Conservation (phyloP, 2,888 invertebrate species). For the Andrena hattorfiana region DNA sequence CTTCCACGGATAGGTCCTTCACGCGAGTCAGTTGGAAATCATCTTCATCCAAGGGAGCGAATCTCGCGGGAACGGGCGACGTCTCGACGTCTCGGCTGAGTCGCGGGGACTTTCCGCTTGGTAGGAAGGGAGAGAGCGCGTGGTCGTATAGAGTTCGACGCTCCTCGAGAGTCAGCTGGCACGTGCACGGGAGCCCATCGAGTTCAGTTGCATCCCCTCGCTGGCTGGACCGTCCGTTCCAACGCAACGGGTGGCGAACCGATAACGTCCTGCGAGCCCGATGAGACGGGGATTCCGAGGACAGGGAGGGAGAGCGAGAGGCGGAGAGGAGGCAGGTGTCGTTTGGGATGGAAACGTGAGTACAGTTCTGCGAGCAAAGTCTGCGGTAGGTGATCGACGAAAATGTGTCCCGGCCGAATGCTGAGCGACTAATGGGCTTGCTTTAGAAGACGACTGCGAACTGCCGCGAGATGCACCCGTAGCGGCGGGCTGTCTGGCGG, state of each 20-base stretch:
- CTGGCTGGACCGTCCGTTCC: not conserved
- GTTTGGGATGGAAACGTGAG: not conserved
- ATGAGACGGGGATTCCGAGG: too few relatives aligned
- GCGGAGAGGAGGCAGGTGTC: not conserved
- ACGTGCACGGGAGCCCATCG: constrained; percentile 62
- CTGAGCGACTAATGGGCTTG: constrained; percentile 78
- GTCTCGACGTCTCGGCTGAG: not conserved
- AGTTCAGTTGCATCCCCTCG: constrained; percentile 50
- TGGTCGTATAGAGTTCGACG: constrained; percentile 56
- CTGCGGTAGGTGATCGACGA: constrained; percentile 33
- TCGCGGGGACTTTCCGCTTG: not conserved
- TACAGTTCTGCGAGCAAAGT: not conserved
- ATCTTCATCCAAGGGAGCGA: not conserved
- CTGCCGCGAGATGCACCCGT: constrained; percentile 80
- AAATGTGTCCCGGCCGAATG: constrained; percentile 69
- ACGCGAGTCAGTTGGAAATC: constrained; percentile 18
- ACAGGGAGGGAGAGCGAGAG: not conserved
- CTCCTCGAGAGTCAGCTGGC: constrained; percentile 58
- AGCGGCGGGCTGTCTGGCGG: constrained; percentile 80
- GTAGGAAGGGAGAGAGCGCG: constrained; percentile 32
- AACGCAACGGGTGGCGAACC: not conserved
- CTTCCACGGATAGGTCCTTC: not conserved
- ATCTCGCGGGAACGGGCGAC: not conserved
- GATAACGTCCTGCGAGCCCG: not conserved
- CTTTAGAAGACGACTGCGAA: constrained; percentile 80